Evolutionary conservation across 2,113 vertebrate species (phyloP), one percentile per base, ranked within the genome.

Genomic region (Bucco capensis): DNA sequence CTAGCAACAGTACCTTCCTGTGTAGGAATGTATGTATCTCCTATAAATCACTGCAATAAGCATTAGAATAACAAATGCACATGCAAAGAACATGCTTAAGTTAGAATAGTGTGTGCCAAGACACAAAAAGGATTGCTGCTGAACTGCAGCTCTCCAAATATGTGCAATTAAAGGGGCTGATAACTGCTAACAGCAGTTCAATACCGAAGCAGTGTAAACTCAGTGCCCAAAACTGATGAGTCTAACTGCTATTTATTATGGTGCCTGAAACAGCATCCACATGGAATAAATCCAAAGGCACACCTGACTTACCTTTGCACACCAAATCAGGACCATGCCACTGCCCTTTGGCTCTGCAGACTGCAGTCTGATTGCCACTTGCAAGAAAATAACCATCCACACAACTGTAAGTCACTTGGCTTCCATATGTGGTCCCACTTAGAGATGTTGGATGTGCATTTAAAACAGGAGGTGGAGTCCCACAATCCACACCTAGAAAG

Each of bases 401-500:
- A 57, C 97, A 97, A 5, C 2, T 51, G 17, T 96, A 97, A 30
- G 69, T 78, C n/a, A 94, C 88, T 72, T 90, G 70, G 73, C 83
- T 97, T 93, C 92, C 67, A 9, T 96, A 97, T 0, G 89, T 95
- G 40, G 94, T 96, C 31, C 89, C 89, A 15, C 12, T 51, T 18
- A 74, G 1, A 46, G 58, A 80, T 10, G 12, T 14, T 33, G 35
- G 25, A 51, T 1, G 25, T 22, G 97, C 87, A 42, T 97, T 90
- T 66, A 30, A 38, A 76, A 97, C 15, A 67, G 60, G 46, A 62
- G 97, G 96, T 54, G 96, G 96, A 67, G 28, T 5, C 30, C 96
- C 95, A 80, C 97, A 97, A 8, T 97, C 93, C 51, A 96, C 92
- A 93, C 53, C 96, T 97, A 66, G 10, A 15, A 65, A 75, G 14